phyloP scores from a whole-genome alignment of 2,888 invertebrate species.

The Onchidella celtica region DNA sequence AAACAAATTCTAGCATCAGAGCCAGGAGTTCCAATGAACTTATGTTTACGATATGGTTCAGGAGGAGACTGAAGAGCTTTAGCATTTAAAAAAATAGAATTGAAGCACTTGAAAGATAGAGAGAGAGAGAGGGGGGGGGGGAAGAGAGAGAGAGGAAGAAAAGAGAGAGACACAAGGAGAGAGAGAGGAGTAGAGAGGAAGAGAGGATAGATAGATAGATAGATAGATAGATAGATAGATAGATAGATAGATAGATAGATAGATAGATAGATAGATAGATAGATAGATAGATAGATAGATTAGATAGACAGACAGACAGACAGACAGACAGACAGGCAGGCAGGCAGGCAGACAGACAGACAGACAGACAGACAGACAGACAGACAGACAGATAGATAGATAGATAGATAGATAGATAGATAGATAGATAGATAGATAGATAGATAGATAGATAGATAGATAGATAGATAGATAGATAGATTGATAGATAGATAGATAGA shows the following conservation, averaged over 20 bases:
- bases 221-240: not conserved
- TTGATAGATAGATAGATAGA: too few relatives aligned
- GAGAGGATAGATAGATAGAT: conserved; percentile 2
- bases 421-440: too few relatives aligned
- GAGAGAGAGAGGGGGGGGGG: not conserved
- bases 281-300: not conserved
- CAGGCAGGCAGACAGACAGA: not conserved
- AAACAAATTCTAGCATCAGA: too few relatives aligned
- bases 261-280: not conserved
- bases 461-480: too few relatives aligned
- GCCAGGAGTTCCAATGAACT: too few relatives aligned
- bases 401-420: too few relatives aligned
- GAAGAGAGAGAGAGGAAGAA: not conserved
- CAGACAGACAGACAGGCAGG: not conserved
- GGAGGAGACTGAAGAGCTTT: too few relatives aligned
- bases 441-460: too few relatives aligned
- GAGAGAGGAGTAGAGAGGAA: conserved; percentile 5
- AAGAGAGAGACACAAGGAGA: not conserved
- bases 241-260: not conserved
- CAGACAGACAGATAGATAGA: too few relatives aligned
- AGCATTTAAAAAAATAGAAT: too few relatives aligned
- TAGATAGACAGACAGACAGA: not conserved
- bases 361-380: too few relatives aligned
- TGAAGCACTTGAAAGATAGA: not conserved
- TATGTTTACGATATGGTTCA: too few relatives aligned